Percentiles rank a stretch among this genome's conserved stretches.
These are phyloP conservation scores for Furcula furcula DNA, from an alignment of 2,888 invertebrate genomes.

Conservation along the genomic window DNA sequence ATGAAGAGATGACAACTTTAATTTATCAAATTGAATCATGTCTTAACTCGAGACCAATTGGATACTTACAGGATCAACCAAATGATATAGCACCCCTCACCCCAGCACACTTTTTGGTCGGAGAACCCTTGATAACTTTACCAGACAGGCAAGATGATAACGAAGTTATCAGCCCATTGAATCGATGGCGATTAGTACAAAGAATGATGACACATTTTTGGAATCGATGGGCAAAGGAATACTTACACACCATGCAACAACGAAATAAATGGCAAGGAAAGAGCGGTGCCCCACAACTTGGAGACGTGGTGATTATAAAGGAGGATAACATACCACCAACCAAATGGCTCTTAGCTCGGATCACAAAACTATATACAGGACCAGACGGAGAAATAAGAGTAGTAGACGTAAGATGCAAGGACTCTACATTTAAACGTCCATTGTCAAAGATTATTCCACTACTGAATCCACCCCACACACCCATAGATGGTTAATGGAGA, in stretches of 20 bases:
- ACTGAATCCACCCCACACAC: too few species aligned
- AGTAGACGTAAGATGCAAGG: slow-evolving; percentile 5
- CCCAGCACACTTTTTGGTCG: slow-evolving; percentile 10
- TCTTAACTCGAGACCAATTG: slow-evolving; percentile 10
- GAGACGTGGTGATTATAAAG: slow-evolving; percentile 6
- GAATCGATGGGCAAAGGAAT: slow-evolving; percentile 11
- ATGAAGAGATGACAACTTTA: slow-evolving; percentile 9
- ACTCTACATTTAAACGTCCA: slow-evolving; percentile 5
- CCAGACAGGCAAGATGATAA: slow-evolving; percentile 4
- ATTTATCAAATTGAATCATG: slow-evolving; percentile 7
- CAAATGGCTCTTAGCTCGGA: slow-evolving; percentile 9
- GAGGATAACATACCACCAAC: slow-evolving; percentile 12
- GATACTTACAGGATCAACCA: slow-evolving; percentile 5
- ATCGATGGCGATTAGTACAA: slow-evolving; percentile 8
- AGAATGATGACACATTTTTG: slow-evolving; percentile 12
- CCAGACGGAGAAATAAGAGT: slow-evolving; percentile 7
- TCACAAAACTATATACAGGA: slow-evolving; percentile 6
- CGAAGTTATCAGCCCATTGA: slow-evolving; percentile 1
- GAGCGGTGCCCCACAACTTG: slow-evolving; percentile 7
- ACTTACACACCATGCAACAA: slow-evolving; percentile 5
- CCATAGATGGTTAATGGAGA: too few species aligned
- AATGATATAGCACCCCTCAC: slow-evolving; percentile 12
- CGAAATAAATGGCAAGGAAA: slow-evolving; percentile 5
- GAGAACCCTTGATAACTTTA: slow-evolving; percentile 9
- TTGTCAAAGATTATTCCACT: too few species aligned